Evolutionary conservation across 2,113 vertebrate genomes (phyloP), one percentile per base, ranked within the genome.

Genomic region (Bombycilla garrulus): DNA sequence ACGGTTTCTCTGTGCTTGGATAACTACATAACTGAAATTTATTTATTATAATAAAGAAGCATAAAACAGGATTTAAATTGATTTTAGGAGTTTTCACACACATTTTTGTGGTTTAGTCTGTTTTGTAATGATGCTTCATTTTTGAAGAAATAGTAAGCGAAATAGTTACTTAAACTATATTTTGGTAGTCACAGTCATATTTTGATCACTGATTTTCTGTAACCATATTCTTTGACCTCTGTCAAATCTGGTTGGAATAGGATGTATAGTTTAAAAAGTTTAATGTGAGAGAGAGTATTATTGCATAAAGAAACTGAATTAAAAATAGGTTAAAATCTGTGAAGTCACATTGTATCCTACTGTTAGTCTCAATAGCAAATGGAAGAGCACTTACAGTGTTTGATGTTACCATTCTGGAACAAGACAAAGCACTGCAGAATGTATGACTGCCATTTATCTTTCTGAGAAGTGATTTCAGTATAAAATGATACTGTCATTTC

Each of bases 311-410:
- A 76, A 90, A 28, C 5, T 15, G 9, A 56, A 62, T 25, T 69
- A 91, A 89, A 90, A 76, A 33, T 8, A 82, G 33, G 9, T 60
- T 92, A 8, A 33, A 10, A n/a, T 61, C 21, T 64, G 31, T 13
- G 40, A 19, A 67, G 26, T 35, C 54, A 24, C 0, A 0, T 16
- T 61, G 20, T 79, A 10, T 19, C 24, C 40, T 57, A 29, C 0
- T 73, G 33, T 56, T 12, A 40, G 19, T 18, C 83, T 21, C 58
- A 69, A 15, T 0, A 47, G 44, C 18, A 71, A 79, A 61, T 0
- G 20, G 29, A 71, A 81, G 24, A 74, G 35, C 11, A 40, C 22
- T 66, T 25, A 36, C 4, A 36, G 9, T n/a, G 6, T 36, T 57
- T 73, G 28, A 58, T 4, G 6, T 38, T 54, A 76, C 9, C 24